These are phyloP conservation scores for Parapsyche elsis DNA, from an alignment of 1,140 invertebrate genomes.

Conservation along the genomic window DNA sequence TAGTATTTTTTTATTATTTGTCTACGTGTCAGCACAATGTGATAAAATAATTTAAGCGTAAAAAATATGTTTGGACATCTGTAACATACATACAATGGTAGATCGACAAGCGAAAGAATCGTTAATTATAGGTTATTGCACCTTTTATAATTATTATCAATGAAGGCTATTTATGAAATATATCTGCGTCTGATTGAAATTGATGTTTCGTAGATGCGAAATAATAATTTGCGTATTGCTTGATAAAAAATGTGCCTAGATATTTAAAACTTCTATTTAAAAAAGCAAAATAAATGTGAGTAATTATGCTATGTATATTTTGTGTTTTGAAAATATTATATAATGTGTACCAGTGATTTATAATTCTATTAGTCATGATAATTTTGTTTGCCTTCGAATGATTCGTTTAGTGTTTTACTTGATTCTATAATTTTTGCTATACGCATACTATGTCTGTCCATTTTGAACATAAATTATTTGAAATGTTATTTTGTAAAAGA, in stretches of 20 bases:
- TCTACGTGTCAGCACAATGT: constrained; percentile 36
- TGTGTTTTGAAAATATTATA: constrained; percentile 5
- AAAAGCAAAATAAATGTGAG: neutral
- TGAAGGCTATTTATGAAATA: neutral
- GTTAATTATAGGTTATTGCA: neutral
- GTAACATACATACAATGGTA: neutral
- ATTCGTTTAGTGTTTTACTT: neutral
- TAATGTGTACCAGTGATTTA: constrained; percentile 11
- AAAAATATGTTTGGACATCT: neutral
- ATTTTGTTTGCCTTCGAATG: neutral
- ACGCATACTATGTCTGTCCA: constrained; percentile 6
- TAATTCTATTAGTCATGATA: neutral
- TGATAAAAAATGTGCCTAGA: constrained; percentile 29
- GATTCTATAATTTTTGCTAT: neutral
- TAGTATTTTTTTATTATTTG: neutral
- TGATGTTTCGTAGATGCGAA: neutral
- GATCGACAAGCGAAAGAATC: neutral
- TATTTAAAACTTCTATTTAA: neutral
- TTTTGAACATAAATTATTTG: constrained; percentile 4
- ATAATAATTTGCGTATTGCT: constrained; percentile 20
- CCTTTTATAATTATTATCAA: neutral
- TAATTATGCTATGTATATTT: neutral
- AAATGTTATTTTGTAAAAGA: constrained; percentile 1
- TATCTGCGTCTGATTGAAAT: neutral
- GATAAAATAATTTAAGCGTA: constrained; percentile 29